Conservation (phyloP, 2,888 invertebrate species). For the Aleiodes testaceus region DNA sequence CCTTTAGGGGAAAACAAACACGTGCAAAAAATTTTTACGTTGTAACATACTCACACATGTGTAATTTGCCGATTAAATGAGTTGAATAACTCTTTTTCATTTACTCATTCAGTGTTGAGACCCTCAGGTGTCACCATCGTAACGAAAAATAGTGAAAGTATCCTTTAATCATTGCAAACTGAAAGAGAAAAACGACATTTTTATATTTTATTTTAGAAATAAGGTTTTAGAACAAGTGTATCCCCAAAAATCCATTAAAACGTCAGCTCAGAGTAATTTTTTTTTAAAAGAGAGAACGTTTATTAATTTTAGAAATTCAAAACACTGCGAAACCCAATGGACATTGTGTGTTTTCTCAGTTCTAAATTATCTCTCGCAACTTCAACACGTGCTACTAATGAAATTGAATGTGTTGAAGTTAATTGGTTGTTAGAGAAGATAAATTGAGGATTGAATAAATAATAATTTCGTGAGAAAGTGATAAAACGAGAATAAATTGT, state of each 20-base stretch:
- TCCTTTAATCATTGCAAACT: background rate
- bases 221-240: background rate
- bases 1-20: slow-evolving; percentile 21
- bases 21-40: background rate
- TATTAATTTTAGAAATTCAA: slow-evolving; percentile 17
- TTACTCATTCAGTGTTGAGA: slow-evolving; percentile 13
- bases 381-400: background rate
- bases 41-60: background rate
- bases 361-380: background rate
- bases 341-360: background rate
- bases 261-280: background rate
- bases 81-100: background rate
- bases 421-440: no score
- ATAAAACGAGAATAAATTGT: no score
- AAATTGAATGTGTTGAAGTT: background rate
- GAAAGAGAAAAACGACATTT: background rate
- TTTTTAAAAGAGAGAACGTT: background rate
- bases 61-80: slow-evolving; percentile 1
- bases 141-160: slow-evolving; percentile 1
- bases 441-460: no score
- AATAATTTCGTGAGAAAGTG: no score
- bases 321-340: background rate
- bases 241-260: background rate
- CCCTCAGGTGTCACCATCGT: slow-evolving; percentile 10
- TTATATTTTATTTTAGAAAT: background rate